A percentile compares a stretch with the other conserved stretches of the same genome.
Evolutionary conservation across 1,140 invertebrate genomes (phyloP).

Genomic region (Drosophila pachea): DNA sequence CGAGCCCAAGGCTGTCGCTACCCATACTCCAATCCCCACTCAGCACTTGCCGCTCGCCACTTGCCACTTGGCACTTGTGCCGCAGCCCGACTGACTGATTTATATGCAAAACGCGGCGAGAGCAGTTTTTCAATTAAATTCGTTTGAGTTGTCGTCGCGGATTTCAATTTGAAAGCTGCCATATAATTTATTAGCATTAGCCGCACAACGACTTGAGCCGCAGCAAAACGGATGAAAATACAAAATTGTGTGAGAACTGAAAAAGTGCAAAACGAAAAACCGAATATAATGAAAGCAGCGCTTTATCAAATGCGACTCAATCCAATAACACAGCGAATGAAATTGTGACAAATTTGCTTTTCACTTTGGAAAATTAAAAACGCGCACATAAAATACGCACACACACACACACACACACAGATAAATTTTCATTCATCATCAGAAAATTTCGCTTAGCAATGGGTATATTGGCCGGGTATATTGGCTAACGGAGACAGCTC

Average conservation of each 20-base stretch:
- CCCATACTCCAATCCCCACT: background rate
- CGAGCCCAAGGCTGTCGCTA: slow-evolving; percentile 33
- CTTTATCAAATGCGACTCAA: slow-evolving; percentile 68
- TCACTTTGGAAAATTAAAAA: slow-evolving; percentile 76
- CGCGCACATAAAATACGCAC: slow-evolving; percentile 58
- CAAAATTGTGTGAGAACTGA: slow-evolving; percentile 7
- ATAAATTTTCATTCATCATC: slow-evolving; percentile 67
- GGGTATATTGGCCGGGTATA: slow-evolving; percentile 5
- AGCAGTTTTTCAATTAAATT: slow-evolving; percentile 77
- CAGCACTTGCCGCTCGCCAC: too few species aligned
- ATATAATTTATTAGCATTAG: slow-evolving; percentile 76
- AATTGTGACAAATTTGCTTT: slow-evolving; percentile 75
- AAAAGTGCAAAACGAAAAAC: slow-evolving; percentile 26
- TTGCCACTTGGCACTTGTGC: slow-evolving; percentile 1
- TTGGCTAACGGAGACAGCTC: too few species aligned
- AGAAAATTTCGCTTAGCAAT: slow-evolving; percentile 52
- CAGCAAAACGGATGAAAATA: slow-evolving; percentile 8
- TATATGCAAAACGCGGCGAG: slow-evolving; percentile 72
- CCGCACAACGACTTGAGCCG: slow-evolving; percentile 62
- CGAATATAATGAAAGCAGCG: slow-evolving; percentile 39
- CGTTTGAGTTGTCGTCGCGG: slow-evolving; percentile 72
- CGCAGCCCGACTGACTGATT: slow-evolving; percentile 50
- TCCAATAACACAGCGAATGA: slow-evolving; percentile 61
- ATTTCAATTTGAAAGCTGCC: slow-evolving; percentile 74
- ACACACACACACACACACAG: slow-evolving; percentile 25